Evolutionary conservation across 2,888 invertebrate species (phyloP).

Genomic region (Tetramorium bicarinatum): DNA sequence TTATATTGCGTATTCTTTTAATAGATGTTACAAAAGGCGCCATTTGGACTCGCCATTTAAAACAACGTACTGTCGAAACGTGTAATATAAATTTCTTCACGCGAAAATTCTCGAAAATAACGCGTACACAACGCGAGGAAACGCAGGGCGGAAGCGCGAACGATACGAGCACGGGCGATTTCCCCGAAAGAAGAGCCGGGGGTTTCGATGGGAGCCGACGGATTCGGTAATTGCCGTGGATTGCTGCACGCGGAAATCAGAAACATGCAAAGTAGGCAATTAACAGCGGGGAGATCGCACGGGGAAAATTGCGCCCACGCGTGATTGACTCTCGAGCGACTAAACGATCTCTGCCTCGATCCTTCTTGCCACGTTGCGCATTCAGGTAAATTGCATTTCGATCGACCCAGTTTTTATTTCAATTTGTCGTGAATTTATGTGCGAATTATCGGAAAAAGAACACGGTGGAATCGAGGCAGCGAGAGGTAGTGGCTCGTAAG

Average conservation of each 20-base stretch:
- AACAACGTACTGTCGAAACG: background rate
- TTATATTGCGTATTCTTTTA: slow-evolving; percentile 25
- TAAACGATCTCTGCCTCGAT: slow-evolving; percentile 60
- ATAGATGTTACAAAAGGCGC: slow-evolving; percentile 13
- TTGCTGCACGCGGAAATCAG: slow-evolving; percentile 32
- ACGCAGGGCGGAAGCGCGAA: background rate
- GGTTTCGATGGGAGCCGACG: background rate
- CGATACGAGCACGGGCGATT: background rate
- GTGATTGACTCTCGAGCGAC: slow-evolving; percentile 64
- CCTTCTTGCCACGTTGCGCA: slow-evolving; percentile 55
- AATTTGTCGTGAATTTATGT: slow-evolving; percentile 78
- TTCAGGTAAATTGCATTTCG: slow-evolving; percentile 70
- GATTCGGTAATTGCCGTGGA: background rate
- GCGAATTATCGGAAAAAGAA: slow-evolving; percentile 74
- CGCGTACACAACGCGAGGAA: background rate
- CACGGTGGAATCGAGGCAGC: slow-evolving; percentile 37
- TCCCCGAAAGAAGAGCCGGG: background rate
- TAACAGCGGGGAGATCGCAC: slow-evolving; percentile 30
- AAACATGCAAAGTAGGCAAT: slow-evolving; percentile 56
- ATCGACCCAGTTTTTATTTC: slow-evolving; percentile 76
- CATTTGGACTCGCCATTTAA: slow-evolving; percentile 9
- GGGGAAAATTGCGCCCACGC: slow-evolving; percentile 51
- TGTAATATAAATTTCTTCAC: slow-evolving; percentile 26
- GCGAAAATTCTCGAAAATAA: slow-evolving; percentile 18
- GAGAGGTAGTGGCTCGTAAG: slow-evolving; percentile 6